These are phyloP conservation scores for Netelia fuscicornis DNA, from an alignment of 2,888 invertebrate species.

Conservation along the genomic window DNA sequence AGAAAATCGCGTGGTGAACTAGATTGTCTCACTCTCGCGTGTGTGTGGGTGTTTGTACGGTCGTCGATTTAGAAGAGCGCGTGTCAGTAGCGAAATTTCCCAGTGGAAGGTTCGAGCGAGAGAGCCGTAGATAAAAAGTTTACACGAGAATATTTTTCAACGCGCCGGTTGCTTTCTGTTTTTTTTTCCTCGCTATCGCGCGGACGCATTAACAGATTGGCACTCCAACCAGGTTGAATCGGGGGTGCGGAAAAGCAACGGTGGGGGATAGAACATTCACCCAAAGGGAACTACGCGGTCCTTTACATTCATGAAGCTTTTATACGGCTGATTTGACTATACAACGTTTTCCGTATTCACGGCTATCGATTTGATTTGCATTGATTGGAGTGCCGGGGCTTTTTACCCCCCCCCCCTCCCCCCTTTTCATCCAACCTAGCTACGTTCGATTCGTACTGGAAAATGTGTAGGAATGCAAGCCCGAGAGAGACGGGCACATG, in stretches of 20 bases:
- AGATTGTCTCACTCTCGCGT: constrained; percentile 34
- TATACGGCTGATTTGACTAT: constrained; percentile 84
- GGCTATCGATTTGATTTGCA: constrained; percentile 84
- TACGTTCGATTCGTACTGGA: background rate
- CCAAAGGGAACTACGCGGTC: constrained; percentile 81
- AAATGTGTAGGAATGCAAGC: constrained; percentile 38
- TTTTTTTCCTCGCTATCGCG: constrained; percentile 38
- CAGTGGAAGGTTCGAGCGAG: background rate
- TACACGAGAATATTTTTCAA: constrained; percentile 70
- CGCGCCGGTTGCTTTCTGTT: background rate
- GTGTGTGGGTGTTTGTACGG: constrained; percentile 3
- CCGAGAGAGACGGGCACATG: background rate
- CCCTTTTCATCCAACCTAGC: background rate
- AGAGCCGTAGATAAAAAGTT: constrained; percentile 20
- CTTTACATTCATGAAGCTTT: constrained; percentile 84
- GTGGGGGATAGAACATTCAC: constrained; percentile 80
- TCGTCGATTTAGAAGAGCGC: constrained; percentile 57
- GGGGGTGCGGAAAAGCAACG: constrained; percentile 48
- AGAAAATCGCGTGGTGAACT: constrained; percentile 55
- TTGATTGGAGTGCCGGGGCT: constrained; percentile 82
- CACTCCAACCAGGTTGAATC: constrained; percentile 76
- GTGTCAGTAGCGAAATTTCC: constrained; percentile 41
- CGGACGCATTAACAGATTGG: constrained; percentile 84
- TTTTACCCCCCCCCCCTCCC: constrained; percentile 43
- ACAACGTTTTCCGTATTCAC: constrained; percentile 78